Evolutionary conservation across 2,113 vertebrate genomes (phyloP).

Genomic region (human (Homo sapiens)): GRCh38 chr5:127299501-127300000

Average conservation of each 20-base stretch:
- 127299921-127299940: conserved; percentile 30
- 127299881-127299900: conserved; percentile 55
- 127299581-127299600: conserved; percentile 35
- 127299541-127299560: conserved; percentile 50
- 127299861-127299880: not conserved
- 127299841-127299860: not conserved
- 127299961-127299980: conserved; percentile 36
- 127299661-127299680: conserved; percentile 62
- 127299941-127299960: conserved; percentile 46
- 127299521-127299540: conserved; percentile 55
- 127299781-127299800: not conserved
- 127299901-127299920: conserved; percentile 50
- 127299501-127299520: conserved; percentile 4
- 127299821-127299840: conserved; percentile 30
- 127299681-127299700: conserved; percentile 40
- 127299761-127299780: not conserved
- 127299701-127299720: conserved; percentile 45
- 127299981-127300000: conserved; percentile 60
- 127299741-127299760: not conserved
- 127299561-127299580: conserved; percentile 62
- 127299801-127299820: conserved; percentile 25
- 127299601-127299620: conserved; percentile 55
- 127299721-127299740: not conserved
- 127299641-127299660: conserved; percentile 63
- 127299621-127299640: conserved; percentile 67